phyloP scores from a whole-genome alignment of 2,113 vertebrate species.

The Dissostichus mawsoni region DNA sequence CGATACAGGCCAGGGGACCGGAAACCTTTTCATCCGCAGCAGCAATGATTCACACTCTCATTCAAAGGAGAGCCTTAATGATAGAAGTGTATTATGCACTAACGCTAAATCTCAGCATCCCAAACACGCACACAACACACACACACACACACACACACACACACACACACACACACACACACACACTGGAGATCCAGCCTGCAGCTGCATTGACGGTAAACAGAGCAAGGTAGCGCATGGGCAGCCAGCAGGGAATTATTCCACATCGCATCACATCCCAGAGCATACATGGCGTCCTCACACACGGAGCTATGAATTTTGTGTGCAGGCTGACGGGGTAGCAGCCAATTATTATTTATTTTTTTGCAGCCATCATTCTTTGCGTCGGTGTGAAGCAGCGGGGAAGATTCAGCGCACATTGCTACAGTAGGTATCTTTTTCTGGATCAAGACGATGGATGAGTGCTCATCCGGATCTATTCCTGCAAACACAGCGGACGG shows the following conservation, averaged over 20 bases:
- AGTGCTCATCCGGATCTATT: conserved; percentile 53
- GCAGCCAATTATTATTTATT: background rate
- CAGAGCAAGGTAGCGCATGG: conserved; percentile 80
- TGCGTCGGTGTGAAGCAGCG: conserved; percentile 54
- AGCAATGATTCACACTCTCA: conserved; percentile 20
- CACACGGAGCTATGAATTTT: conserved; percentile 60
- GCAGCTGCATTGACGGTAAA: conserved; percentile 79
- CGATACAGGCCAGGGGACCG: background rate
- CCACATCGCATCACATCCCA: conserved; percentile 77
- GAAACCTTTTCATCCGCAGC: conserved; percentile 1
- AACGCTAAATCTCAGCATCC: conserved; percentile 36
- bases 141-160: conserved; percentile 24
- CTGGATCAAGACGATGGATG: conserved; percentile 75
- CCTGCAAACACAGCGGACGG: conserved; percentile 59
- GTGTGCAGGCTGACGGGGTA: conserved; percentile 31
- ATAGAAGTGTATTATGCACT: conserved; percentile 26
- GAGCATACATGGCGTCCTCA: conserved; percentile 71
- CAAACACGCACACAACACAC: background rate
- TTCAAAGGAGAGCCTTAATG: conserved; percentile 21
- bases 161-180: conserved; percentile 12
- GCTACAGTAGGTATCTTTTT: conserved; percentile 53
- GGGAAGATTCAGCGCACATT: conserved; percentile 37
- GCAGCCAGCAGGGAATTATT: conserved; percentile 80
- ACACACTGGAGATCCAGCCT: conserved; percentile 34
- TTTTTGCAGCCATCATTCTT: conserved; percentile 49